Percentiles rank a stretch among this genome's conserved stretches.
Evolutionary conservation across 2,888 invertebrate species (phyloP).

Genomic region (Erannis defoliaria): DNA sequence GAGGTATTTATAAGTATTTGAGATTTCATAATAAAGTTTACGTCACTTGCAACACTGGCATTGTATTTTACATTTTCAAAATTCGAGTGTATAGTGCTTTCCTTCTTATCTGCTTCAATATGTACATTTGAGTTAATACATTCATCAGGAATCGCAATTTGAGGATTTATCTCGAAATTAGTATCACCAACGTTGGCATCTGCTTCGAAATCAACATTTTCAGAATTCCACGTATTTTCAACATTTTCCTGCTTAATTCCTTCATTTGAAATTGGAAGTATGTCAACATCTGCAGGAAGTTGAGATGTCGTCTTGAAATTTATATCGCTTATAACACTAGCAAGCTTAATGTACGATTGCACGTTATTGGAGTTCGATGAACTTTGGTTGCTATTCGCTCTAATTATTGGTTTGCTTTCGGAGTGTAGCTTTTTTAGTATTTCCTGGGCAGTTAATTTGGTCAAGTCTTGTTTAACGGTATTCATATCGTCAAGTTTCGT

Average conservation of each 20-base stretch:
- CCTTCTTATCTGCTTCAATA: background rate
- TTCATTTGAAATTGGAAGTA: background rate
- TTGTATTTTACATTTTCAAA: conserved; percentile 8
- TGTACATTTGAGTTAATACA: background rate
- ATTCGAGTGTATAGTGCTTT: background rate
- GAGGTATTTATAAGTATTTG: background rate
- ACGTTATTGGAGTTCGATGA: conserved; percentile 13
- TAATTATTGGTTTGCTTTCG: conserved; percentile 52
- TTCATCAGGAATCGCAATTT: background rate
- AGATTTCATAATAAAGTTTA: conserved; percentile 19
- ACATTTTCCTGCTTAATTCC: background rate
- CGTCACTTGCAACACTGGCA: conserved; percentile 12
- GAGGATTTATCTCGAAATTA: background rate
- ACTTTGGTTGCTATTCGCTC: background rate
- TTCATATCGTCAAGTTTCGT: conserved; percentile 58
- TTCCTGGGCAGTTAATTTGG: conserved; percentile 15
- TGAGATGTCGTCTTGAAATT: conserved; percentile 22
- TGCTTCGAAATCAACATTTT: background rate
- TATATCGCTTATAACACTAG: conserved; percentile 15
- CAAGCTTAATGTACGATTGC: conserved; percentile 25
- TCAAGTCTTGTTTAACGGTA: conserved; percentile 37
- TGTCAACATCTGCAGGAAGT: background rate
- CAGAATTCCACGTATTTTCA: background rate
- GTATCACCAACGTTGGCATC: background rate
- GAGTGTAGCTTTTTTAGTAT: conserved; percentile 34